phyloP scores from a whole-genome alignment of 2,888 invertebrate genomes.

The Nysson spinosus region DNA sequence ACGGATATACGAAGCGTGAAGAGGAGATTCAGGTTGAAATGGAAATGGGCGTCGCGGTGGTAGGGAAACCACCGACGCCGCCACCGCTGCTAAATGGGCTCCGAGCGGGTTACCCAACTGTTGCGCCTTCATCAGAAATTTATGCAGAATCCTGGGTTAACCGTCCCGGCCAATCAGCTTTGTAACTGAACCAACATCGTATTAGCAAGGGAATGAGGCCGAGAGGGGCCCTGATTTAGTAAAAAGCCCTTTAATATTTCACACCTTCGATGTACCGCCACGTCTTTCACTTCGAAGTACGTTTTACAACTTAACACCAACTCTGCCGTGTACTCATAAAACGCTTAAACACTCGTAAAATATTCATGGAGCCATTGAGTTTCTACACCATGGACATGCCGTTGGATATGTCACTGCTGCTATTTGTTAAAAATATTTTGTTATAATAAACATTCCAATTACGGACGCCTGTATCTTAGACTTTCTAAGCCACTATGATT shows the following conservation, averaged over 20 bases:
- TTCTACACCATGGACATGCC: no score
- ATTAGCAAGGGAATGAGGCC: conserved; percentile 44
- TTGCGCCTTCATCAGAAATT: conserved; percentile 74
- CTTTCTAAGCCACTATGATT: no score
- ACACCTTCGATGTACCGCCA: conserved; percentile 22
- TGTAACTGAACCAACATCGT: conserved; percentile 62
- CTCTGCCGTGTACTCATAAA: background rate
- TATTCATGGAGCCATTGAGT: no score
- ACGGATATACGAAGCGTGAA: conserved; percentile 51
- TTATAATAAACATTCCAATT: no score
- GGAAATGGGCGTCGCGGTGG: conserved; percentile 54
- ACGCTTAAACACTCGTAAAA: no score
- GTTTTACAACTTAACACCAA: background rate
- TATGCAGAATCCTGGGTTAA: conserved; percentile 70
- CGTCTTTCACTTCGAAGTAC: conserved; percentile 5
- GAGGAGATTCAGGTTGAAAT: conserved; percentile 57
- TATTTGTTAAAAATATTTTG: no score
- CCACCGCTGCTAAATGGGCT: conserved; percentile 62
- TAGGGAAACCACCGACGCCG: conserved; percentile 47
- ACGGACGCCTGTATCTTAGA: no score
- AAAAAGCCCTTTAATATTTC: conserved; percentile 66
- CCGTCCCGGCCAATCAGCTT: conserved; percentile 69
- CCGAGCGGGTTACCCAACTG: conserved; percentile 69
- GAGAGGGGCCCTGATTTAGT: conserved; percentile 54
- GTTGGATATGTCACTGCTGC: no score